Evolutionary conservation across 2,797 vertebrate genomes (phyloP).

Genomic region (Halcyon smyrnensis): DNA sequence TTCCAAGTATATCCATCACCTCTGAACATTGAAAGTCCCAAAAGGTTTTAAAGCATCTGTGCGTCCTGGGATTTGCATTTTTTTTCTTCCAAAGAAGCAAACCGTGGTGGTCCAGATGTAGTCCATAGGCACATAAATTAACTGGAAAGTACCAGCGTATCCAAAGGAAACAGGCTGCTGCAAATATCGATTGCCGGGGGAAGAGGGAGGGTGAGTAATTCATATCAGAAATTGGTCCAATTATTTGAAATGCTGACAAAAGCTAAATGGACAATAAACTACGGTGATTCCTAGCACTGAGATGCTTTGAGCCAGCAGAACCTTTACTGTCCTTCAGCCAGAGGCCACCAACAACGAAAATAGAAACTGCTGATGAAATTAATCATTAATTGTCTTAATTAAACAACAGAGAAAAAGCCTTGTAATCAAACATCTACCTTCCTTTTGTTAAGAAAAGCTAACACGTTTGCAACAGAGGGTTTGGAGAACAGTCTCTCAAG

Average conservation of each 20-base stretch:
- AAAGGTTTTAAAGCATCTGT: not conserved
- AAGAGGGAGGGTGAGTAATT: not conserved
- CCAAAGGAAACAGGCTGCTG: not conserved
- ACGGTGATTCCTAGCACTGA: not conserved
- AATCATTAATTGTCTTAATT: slow-evolving; percentile 51
- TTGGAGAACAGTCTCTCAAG: not conserved
- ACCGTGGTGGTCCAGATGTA: not conserved
- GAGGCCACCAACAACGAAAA: not conserved
- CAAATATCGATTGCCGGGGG: not conserved
- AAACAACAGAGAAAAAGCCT: slow-evolving; percentile 26
- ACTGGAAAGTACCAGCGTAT: not conserved
- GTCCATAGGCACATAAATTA: not conserved
- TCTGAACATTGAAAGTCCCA: not conserved
- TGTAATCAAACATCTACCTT: slow-evolving; percentile 1
- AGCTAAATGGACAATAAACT: not conserved
- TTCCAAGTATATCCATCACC: not conserved
- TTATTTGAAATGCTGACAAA: slow-evolving; percentile 38
- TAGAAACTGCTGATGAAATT: slow-evolving; percentile 37
- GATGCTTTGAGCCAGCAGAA: not conserved
- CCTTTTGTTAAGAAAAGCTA: not conserved
- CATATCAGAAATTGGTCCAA: not conserved
- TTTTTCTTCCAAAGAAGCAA: not conserved
- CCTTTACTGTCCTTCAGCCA: slow-evolving; percentile 35
- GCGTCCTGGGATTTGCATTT: not conserved
- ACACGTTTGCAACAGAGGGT: not conserved